These are phyloP conservation scores for Mercenaria mercenaria DNA, from an alignment of 1,140 invertebrate species.

Conservation along the genomic window DNA sequence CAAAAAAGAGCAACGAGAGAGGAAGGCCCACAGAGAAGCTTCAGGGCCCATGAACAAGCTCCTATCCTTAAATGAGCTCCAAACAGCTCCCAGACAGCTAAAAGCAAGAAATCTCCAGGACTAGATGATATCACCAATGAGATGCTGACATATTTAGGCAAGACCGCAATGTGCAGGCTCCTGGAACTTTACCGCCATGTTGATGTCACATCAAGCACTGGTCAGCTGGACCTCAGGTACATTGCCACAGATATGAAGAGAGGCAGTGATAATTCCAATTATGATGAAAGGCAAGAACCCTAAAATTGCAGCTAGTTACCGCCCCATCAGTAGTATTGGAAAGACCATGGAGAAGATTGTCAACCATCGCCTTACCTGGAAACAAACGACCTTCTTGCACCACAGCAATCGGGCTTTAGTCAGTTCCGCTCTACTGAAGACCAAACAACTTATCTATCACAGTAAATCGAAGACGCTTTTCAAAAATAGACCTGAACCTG, in stretches of 20 bases:
- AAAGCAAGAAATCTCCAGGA: background rate
- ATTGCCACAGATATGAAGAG: background rate
- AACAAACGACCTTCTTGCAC: background rate
- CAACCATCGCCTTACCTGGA: background rate
- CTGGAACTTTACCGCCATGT: background rate
- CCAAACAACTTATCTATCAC: too few relatives aligned
- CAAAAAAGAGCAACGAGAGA: conserved; percentile 41
- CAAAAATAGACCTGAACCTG: too few relatives aligned
- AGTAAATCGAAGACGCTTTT: too few relatives aligned
- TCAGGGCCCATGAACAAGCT: background rate
- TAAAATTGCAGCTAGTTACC: background rate
- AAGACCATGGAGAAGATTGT: background rate
- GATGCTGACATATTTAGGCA: conserved; percentile 31
- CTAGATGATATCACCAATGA: conserved; percentile 16
- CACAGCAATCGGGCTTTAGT: background rate
- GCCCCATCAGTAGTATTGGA: background rate
- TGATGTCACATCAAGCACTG: background rate
- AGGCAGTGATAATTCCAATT: background rate
- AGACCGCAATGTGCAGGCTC: conserved; percentile 19
- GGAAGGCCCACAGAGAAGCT: background rate
- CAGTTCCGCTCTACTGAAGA: background rate
- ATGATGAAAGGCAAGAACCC: background rate
- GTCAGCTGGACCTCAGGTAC: background rate
- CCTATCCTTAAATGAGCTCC: background rate
- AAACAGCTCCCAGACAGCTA: background rate